Base-by-base conservation (phyloP, 2,797 vertebrate species). In the Aphelocoma californica region DNA sequence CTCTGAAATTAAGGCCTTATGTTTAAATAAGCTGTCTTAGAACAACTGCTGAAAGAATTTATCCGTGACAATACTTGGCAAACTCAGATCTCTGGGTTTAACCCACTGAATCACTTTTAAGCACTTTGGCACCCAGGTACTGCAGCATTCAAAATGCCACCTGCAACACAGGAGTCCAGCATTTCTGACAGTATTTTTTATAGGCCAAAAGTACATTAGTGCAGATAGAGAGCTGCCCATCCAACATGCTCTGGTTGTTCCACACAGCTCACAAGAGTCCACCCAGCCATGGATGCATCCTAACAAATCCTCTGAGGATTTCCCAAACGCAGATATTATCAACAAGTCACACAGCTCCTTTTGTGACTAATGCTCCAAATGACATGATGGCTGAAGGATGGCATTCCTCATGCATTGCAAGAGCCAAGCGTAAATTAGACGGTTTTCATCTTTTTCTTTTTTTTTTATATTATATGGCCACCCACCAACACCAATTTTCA, bases 1-100 rank as follows among this genome's bases (percentile, higher is more conserved):
- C 62, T 90, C 65, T 83, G 54, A 91, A 93, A 96, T 94, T 72
- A 78, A 91, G 93, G 77, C 85, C 65, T 94, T 79, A 78, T 85
- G 82, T 86, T 93, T 93, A 81, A 95, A 57, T 75, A 93, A 92
- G 29, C 61, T 48, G 14, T 56, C 40, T 89, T 62, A 81, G 53
- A 67, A 61, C 6, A 81, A 53, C 24, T 60, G 57, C 38, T 91
- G 57, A 86, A 93, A 83, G 25, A 80, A 32, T 18, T 91, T 80
- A 53, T 31, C 82, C 31, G 23, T 50, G 57, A 64, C 24, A 78
- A 61, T 25, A 74, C 62, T 15, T 57, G 42, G 24, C 24, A 87
- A 85, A 64, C 7, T 9, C 26, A n/a, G 14, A 64, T 81, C 89
- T 62, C 54, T 85, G 29, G 6, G 51, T 91, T 73, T 87, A 80